A percentile compares a stretch with the other conserved stretches of the same genome.
phyloP scores from a whole-genome alignment of 2,888 invertebrate species.

The Anticlea derivata region DNA sequence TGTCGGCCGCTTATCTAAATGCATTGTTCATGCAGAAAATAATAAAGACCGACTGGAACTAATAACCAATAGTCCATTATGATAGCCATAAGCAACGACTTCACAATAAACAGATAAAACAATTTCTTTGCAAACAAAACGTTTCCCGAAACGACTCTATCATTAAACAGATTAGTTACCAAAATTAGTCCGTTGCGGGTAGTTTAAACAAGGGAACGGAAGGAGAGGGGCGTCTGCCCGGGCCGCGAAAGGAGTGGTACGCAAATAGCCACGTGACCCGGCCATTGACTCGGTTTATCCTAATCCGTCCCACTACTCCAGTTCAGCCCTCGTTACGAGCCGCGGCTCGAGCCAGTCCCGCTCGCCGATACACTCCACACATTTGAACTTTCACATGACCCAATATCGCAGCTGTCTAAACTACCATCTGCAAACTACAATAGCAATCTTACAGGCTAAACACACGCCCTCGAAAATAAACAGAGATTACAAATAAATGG shows the following conservation, averaged over 20 bases:
- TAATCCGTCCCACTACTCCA: slow-evolving; percentile 83
- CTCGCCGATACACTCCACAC: slow-evolving; percentile 40
- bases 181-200: slow-evolving; percentile 71
- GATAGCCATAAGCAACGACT: slow-evolving; percentile 12
- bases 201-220: slow-evolving; percentile 68
- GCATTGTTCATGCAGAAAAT: slow-evolving; percentile 18
- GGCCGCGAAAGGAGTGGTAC: slow-evolving; percentile 63
- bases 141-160: slow-evolving; percentile 45
- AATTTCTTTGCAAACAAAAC: slow-evolving; percentile 31
- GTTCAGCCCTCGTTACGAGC: slow-evolving; percentile 60
- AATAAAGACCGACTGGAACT: slow-evolving; percentile 11
- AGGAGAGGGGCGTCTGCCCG: slow-evolving; percentile 52
- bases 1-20: slow-evolving; percentile 20
- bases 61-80: slow-evolving; percentile 11
- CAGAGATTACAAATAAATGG: slow-evolving; percentile 32
- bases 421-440: slow-evolving; percentile 41
- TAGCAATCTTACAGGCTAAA: slow-evolving; percentile 16
- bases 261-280: slow-evolving; percentile 82
- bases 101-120: slow-evolving; percentile 22
- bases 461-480: slow-evolving; percentile 21
- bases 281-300: slow-evolving; percentile 83
- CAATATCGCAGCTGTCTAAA: slow-evolving; percentile 53
- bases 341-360: slow-evolving; percentile 47
- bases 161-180: slow-evolving; percentile 67
- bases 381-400: slow-evolving; percentile 63